Percentiles rank a stretch among this genome's conserved stretches.
These are phyloP conservation scores for Epsilonema sp. DNA, from an alignment of 2,888 invertebrate species.

Conservation along the genomic window DNA sequence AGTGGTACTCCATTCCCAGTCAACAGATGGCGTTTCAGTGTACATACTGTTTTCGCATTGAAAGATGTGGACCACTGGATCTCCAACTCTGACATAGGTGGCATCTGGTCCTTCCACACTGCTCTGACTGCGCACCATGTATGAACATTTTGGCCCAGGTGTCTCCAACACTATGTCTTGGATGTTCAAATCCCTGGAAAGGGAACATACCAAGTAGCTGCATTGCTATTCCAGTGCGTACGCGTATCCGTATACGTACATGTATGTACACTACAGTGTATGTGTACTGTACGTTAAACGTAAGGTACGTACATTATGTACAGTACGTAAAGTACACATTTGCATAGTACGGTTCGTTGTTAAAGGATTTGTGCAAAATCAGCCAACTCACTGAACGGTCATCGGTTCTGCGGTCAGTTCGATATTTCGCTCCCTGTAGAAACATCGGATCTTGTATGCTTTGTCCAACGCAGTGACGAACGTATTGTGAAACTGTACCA, in stretches of 20 bases:
- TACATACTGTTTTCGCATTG: slow-evolving; percentile 9
- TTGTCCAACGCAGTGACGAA: slow-evolving; percentile 8
- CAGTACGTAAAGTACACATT: too few species aligned
- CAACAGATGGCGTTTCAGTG: too few species aligned
- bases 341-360: too few species aligned
- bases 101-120: slow-evolving; percentile 8
- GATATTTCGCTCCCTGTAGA: slow-evolving; percentile 7
- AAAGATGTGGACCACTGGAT: slow-evolving; percentile 9
- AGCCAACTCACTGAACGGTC: slow-evolving; percentile 7
- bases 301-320: too few species aligned
- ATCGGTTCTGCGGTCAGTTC: not conserved
- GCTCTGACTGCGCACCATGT: slow-evolving; percentile 5
- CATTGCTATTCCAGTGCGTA: too few species aligned
- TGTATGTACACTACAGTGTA: too few species aligned
- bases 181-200: slow-evolving; percentile 8
- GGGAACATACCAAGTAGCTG: too few species aligned
- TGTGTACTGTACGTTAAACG: too few species aligned
- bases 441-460: slow-evolving; percentile 9
- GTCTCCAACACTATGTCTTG: slow-evolving; percentile 5
- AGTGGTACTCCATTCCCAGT: too few species aligned
- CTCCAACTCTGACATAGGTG: slow-evolving; percentile 7
- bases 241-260: too few species aligned
- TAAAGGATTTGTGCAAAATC: too few species aligned
- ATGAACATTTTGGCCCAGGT: slow-evolving; percentile 7
- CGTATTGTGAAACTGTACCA: slow-evolving; percentile 7